Evolutionary conservation across 2,888 invertebrate species (phyloP).

Genomic region (Tachystola acroxantha): DNA sequence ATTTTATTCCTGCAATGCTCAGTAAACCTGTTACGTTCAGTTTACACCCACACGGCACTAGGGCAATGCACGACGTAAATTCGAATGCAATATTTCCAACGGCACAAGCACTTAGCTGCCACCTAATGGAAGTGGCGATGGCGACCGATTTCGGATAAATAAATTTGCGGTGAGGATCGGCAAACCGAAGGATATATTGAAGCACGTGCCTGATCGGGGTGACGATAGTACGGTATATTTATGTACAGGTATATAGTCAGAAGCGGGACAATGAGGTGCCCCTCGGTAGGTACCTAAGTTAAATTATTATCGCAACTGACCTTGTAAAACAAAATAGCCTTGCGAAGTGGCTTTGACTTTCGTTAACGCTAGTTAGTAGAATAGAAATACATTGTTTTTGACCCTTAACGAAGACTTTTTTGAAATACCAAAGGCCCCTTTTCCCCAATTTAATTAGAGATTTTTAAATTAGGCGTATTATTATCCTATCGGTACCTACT

Average conservation of each 20-base stretch:
- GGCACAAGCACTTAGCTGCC: slow-evolving; percentile 27
- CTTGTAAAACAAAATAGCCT: too few species aligned
- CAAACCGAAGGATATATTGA: not conserved
- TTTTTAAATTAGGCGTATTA: too few species aligned
- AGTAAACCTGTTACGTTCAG: slow-evolving; percentile 8
- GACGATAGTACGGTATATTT: not conserved
- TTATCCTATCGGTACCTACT: too few species aligned
- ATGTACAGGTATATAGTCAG: not conserved
- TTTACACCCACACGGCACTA: not conserved
- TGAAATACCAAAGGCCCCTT: too few species aligned
- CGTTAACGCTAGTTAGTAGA: too few species aligned
- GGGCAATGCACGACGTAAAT: slow-evolving; percentile 18
- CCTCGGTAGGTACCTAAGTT: too few species aligned
- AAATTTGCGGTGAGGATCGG: slow-evolving; percentile 10
- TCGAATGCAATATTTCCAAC: slow-evolving; percentile 39
- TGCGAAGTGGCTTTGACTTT: too few species aligned
- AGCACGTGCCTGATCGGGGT: not conserved
- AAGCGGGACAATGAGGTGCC: too few species aligned
- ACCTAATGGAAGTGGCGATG: slow-evolving; percentile 17
- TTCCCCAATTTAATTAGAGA: too few species aligned
- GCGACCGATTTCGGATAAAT: slow-evolving; percentile 18
- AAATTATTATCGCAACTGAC: too few species aligned
- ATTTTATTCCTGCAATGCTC: slow-evolving; percentile 1
- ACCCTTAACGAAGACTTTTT: too few species aligned
- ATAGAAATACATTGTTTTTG: too few species aligned